phyloP scores from a whole-genome alignment of 2,888 invertebrate species.

The Diarsia dahlii region DNA sequence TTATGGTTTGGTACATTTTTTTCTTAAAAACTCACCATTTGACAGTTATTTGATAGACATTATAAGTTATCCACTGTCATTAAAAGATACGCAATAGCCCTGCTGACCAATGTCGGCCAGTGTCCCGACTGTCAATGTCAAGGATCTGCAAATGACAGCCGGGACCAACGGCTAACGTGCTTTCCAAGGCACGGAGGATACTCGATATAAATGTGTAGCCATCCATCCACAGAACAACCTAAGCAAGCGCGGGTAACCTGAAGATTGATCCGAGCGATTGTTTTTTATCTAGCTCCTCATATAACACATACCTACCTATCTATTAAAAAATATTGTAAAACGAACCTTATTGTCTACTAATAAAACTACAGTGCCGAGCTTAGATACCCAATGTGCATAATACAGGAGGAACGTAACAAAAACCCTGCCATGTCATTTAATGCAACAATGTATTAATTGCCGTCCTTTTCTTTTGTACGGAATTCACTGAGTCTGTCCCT shows the following conservation, averaged over 20 bases:
- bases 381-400: conserved; percentile 7
- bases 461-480: conserved; percentile 18
- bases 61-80: no score
- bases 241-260: not conserved
- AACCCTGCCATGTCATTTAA: conserved; percentile 41
- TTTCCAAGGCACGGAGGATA: no score
- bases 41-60: no score
- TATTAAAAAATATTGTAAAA: not conserved
- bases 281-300: not conserved
- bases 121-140: no score
- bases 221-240: not conserved
- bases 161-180: no score
- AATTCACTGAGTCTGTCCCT: conserved; percentile 5
- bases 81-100: no score
- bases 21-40: no score
- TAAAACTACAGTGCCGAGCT: not conserved
- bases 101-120: no score
- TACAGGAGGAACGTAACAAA: conserved; percentile 45
- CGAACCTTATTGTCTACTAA: not conserved
- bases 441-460: conserved; percentile 10
- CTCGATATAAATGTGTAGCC: no score
- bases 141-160: no score
- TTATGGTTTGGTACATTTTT: no score
- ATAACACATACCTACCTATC: no score
- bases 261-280: not conserved